Evolutionary conservation across 2,888 invertebrate species (phyloP), one percentile per base, ranked within the genome.

Genomic region (Drosophila infuscata): DNA sequence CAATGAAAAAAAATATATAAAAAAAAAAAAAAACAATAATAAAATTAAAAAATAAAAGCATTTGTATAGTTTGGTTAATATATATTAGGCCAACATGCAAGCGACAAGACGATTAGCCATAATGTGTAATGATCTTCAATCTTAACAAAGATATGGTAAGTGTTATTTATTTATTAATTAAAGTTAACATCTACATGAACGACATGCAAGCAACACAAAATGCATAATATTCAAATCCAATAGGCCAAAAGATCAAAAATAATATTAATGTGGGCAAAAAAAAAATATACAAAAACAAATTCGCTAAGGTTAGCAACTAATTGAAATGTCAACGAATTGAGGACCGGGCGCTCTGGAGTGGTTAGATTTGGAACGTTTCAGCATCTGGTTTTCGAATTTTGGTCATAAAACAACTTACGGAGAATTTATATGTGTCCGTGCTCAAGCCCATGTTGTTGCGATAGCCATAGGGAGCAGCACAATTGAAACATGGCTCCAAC

Each of bases 391-490:
- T 56, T 38, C 3, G 29, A 46, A 70, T 30, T 43, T 49, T 76
- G 62, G 52, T 62, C 58, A 30, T 30, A 32, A 83, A 76, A 88
- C 82, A 93, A 96, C 97, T 96, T 95, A 98, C 97, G 93, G 97
- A 96, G 94, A 99, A 99, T 92, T 94, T 94, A 91, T 94, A 93
- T 17, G 98, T 97, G 93, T 99, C 96, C 89, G 95, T 95, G 92
- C 97, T 98, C 82, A 99, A 95, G 87, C 95, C 95, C 97, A 99
- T 97, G 93, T 98, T 97, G 94, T 99, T 97, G 92, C 96, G 96
- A 94, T 96, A 99, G 90, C 99, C 99, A 93, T 99, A 99, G 32
- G 99, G 99, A 81, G 98, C 96, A 76, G 97, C 98, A 94, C 99
- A 99, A 74, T 95, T 95, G 59, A 94, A 91, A 90, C 96, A 97